A percentile compares a stretch with the other conserved stretches of the same genome.
These are phyloP conservation scores for Eupristina koningsbergeri DNA, from an alignment of 1,140 invertebrate genomes.

Conservation along the genomic window DNA sequence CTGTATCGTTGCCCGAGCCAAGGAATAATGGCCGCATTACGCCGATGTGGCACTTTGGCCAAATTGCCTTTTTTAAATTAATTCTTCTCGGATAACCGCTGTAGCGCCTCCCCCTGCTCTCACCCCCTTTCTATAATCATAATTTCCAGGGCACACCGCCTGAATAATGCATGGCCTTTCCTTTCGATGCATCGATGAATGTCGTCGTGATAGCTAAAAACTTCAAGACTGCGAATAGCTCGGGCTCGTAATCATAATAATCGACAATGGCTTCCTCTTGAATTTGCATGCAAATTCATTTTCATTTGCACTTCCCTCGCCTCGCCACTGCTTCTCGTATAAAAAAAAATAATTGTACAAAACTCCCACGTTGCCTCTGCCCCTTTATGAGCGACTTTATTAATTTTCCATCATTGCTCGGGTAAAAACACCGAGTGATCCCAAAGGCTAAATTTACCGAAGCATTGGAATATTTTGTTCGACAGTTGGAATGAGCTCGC, in stretches of 20 bases:
- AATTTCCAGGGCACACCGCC: neutral
- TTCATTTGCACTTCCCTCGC: too few species aligned
- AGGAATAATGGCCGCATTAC: neutral
- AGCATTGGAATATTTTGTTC: too few species aligned
- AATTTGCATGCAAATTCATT: too few species aligned
- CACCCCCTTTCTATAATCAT: neutral
- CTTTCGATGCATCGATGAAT: neutral
- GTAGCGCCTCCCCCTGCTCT: neutral
- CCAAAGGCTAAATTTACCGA: neutral
- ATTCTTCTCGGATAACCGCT: neutral
- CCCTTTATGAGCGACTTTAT: too few species aligned
- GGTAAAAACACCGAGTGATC: neutral
- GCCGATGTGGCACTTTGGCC: neutral
- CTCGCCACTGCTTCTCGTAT: too few species aligned
- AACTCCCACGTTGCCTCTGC: too few species aligned
- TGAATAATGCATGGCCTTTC: slow-evolving; percentile 3
- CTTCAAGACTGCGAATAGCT: neutral
- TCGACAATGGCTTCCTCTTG: neutral
- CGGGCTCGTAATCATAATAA: neutral
- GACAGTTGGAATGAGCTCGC: too few species aligned
- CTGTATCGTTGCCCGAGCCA: neutral
- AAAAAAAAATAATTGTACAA: too few species aligned
- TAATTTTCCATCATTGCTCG: too few species aligned
- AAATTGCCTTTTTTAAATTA: neutral
- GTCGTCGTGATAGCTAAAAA: neutral